Evolutionary conservation across 2,113 vertebrate species (phyloP).

Genomic region (Thymallus thymallus): DNA sequence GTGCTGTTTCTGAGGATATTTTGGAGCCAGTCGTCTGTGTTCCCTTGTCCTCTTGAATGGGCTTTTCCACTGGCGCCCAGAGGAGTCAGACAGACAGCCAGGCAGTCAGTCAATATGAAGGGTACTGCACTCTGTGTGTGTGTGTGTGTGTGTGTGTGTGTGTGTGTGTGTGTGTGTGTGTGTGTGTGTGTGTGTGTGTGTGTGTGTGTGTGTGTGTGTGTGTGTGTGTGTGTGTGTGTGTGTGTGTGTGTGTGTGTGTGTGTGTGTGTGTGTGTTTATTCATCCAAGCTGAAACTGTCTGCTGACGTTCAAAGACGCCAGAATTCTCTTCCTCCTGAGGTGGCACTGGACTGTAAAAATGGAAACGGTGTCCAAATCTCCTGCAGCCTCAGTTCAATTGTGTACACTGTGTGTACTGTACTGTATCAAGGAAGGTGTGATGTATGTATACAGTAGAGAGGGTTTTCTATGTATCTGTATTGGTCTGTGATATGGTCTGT

Average conservation of each 20-base stretch:
- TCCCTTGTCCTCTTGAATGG: slow-evolving; percentile 19
- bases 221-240: no score
- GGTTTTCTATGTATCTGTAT: background rate
- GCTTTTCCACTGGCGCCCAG: slow-evolving; percentile 20
- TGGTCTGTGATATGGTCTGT: slow-evolving; percentile 1
- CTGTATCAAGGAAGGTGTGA: background rate
- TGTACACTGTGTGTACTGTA: slow-evolving; percentile 43
- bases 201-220: no score
- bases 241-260: background rate
- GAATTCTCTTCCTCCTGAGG: slow-evolving; percentile 36
- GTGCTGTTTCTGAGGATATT: slow-evolving; percentile 20
- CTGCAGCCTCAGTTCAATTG: slow-evolving; percentile 39
- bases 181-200: no score
- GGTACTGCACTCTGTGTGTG: no score
- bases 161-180: no score
- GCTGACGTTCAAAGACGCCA: slow-evolving; percentile 33
- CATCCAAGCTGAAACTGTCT: slow-evolving; percentile 10
- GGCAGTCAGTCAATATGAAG: slow-evolving; percentile 1
- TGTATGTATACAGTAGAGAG: background rate
- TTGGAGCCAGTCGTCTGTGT: slow-evolving; percentile 13
- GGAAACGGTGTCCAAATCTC: slow-evolving; percentile 24
- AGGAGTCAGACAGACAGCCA: background rate
- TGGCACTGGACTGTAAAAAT: slow-evolving; percentile 59
- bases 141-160: no score
- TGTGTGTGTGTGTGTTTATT: background rate